Evolutionary conservation across 2,797 vertebrate genomes (phyloP).

Genomic region (Danio aesculapii): DNA sequence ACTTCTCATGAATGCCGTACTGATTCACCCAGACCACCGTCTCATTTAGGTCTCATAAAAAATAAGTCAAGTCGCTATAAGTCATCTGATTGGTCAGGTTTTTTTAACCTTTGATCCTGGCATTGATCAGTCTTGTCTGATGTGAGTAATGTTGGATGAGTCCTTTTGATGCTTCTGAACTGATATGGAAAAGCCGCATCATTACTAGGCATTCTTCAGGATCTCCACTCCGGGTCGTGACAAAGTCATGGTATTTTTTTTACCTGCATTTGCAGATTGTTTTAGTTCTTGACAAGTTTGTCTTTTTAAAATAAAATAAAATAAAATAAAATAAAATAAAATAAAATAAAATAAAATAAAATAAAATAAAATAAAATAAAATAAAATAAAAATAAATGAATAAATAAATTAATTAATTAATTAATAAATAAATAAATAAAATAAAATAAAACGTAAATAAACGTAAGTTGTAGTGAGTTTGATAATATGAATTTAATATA

Average conservation of each 20-base stretch:
- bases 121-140: constrained; percentile 30
- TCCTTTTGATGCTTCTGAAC: constrained; percentile 43
- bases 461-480: background rate
- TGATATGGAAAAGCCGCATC: constrained; percentile 30
- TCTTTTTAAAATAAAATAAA: background rate
- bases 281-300: background rate
- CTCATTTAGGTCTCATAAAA: constrained; percentile 47
- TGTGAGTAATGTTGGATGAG: constrained; percentile 1
- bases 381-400: too few relatives aligned
- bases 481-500: background rate
- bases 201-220: constrained; percentile 19
- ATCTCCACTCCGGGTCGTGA: background rate
- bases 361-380: too few relatives aligned
- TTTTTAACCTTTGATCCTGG: constrained; percentile 44
- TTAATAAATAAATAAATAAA: too few relatives aligned
- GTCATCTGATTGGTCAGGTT: constrained; percentile 52
- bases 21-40: constrained; percentile 53
- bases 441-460: too few relatives aligned
- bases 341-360: too few relatives aligned
- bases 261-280: background rate
- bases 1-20: constrained; percentile 63
- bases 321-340: too few relatives aligned
- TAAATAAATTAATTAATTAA: too few relatives aligned
- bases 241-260: background rate
- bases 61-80: background rate